Percentiles rank a stretch among this genome's conserved stretches.
Conservation (phyloP, 64 coral and sea anemone genomes). For the Montipora cactus region DNA sequence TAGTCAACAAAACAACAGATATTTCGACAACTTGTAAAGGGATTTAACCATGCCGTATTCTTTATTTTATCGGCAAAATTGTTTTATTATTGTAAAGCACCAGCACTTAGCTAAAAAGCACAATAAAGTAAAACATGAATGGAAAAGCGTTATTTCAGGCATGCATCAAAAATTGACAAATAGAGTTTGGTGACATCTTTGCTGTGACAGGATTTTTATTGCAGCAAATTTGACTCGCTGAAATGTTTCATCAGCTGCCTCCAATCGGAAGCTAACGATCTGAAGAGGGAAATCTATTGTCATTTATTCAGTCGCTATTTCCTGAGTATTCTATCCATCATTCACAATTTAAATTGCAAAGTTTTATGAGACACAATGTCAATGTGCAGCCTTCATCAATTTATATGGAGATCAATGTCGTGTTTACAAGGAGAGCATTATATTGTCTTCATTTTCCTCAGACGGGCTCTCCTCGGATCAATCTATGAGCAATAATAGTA, state of each 20-base stretch:
- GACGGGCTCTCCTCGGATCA: neutral
- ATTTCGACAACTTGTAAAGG: too few species aligned
- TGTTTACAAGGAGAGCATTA: too few species aligned
- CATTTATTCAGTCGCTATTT: slow-evolving; percentile 44
- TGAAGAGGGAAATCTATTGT: neutral
- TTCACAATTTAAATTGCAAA: slow-evolving; percentile 34
- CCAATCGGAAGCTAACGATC: neutral
- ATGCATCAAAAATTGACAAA: neutral
- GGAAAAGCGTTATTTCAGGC: too few species aligned
- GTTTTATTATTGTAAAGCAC: too few species aligned
- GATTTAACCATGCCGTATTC: too few species aligned
- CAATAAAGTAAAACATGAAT: too few species aligned
- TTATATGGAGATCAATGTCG: too few species aligned
- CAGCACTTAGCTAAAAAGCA: too few species aligned
- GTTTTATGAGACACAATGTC: neutral
- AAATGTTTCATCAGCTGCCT: neutral
- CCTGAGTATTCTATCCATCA: slow-evolving; percentile 31
- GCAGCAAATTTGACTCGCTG: neutral
- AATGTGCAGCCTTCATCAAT: neutral
- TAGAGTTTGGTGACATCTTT: neutral
- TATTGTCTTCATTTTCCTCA: too few species aligned
- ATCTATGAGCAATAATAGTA: neutral
- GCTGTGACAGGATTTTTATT: neutral
- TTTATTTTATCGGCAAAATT: too few species aligned
- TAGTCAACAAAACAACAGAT: too few species aligned